phyloP scores from a whole-genome alignment of 2,113 vertebrate genomes.

The Eonycteris spelaea region DNA sequence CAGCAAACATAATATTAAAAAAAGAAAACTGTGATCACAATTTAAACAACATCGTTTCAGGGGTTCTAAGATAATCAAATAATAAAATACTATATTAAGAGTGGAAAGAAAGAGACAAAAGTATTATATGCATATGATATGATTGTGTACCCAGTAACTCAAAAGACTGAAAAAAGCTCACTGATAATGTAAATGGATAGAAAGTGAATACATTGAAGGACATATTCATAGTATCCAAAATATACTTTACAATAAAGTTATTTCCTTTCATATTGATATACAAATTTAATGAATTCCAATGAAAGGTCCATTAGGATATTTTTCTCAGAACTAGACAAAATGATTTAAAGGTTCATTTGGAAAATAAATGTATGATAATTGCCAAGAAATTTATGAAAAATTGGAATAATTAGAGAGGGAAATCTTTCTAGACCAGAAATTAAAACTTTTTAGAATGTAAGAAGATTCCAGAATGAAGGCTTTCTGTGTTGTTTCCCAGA shows the following conservation, averaged over 20 bases:
- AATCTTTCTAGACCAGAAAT: background rate
- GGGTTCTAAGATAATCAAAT: background rate
- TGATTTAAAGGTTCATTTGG: background rate
- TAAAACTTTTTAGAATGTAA: background rate
- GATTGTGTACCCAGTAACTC: background rate
- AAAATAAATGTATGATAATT: background rate
- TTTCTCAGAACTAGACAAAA: background rate
- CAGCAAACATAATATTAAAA: background rate
- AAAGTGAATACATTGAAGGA: background rate
- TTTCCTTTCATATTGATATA: background rate
- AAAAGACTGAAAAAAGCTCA: background rate
- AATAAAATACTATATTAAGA: background rate
- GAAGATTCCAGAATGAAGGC: background rate
- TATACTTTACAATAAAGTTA: background rate
- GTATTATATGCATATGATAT: background rate
- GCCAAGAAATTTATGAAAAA: background rate
- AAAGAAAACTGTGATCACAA: background rate
- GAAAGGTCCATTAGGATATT: background rate
- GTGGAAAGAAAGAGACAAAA: background rate
- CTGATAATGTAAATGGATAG: background rate
- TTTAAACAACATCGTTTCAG: background rate
- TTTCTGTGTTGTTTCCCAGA: background rate
- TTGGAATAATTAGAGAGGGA: background rate
- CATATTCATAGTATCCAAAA: background rate
- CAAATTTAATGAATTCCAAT: slow-evolving; percentile 24